Evolutionary conservation across 1,140 invertebrate species (phyloP), one percentile per base, ranked within the genome.

Genomic region (Drosophila teissieri): DNA sequence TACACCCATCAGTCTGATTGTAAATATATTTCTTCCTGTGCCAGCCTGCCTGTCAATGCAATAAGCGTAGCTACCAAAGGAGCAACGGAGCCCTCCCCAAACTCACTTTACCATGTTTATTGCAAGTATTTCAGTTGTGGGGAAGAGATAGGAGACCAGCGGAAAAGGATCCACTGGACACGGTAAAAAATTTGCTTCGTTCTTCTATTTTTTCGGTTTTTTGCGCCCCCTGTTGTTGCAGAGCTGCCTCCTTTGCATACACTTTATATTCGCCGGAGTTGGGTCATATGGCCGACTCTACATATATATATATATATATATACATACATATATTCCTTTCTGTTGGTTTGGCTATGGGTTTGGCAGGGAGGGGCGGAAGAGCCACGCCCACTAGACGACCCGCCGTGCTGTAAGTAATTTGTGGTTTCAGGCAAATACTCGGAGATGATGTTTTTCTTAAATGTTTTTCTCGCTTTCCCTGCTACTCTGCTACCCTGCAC

Each of bases 401-500:
- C 80, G 83, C 83, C 80, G 83, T 81, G 84, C 84, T 88, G 84
- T 89, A 89, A 89, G 84, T 89, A 89, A 89, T 89, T 89, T 89
- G 84, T 89, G 84, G 84, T 89, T 89, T 89, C 84, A 84, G 84
- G 84, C 84, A 89, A 89, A 89, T 89, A 84, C 77, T 84, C 72
- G 40, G 68, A 80, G 84, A 89, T 89, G 84, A 89, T 89, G 84
- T 89, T 89, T 89, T 89, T 89, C 84, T 89, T 89, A 89, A 89
- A 89, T 89, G 84, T 88, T 84, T 88, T 88, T 83, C 77, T 79
- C 84, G 64, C 77, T 69, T 40, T 81, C 82, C 65, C 60, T 58
- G 48, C 36, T 42, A 27, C 37, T 48, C 24, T 15, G n/a, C 36
- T 42, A 27, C 37, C 53, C 24, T 15, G n/a, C 19, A 10, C 56